Evolutionary conservation across 2,888 invertebrate genomes (phyloP), one percentile per base, ranked within the genome.

Genomic region (Sinodicranocentrus sp.): DNA sequence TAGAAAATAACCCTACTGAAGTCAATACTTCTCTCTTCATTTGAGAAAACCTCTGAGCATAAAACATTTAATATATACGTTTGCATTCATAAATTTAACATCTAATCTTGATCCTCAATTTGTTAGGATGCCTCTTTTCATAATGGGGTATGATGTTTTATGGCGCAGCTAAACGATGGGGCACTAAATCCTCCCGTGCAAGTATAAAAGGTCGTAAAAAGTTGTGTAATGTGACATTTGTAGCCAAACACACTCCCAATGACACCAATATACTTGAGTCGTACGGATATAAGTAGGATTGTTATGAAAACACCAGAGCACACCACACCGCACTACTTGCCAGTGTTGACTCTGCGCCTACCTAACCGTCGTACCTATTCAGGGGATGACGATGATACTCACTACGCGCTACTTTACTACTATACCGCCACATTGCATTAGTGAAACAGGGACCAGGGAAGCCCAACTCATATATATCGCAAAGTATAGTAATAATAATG

Each of bases 151-250:
- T 82, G 75, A 82, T 82, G 75, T 82, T 75, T 82, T 82, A 82
- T 82, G 73, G 82, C 67, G 67, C 82, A 75, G 82, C 82, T 82
- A 82, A 82, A 82, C 82, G 82, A 82, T 82, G 82, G 82, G 82
- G 82, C 82, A 82, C 82, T 82, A 82, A 82, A 82, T 82, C 75
- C 82, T 82, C 82, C 65, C 68, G 75, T 82, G 82, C 67, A 82
- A 73, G 82, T 73, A 82, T 68, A 82, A 61, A 82, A 82, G 82
- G 82, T 82, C 82, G 73, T 82, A 82, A 82, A 82, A 82, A 82
- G 68, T 82, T 82, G 82, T 82, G 82, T 82, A 82, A 82, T 82
- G 82, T 82, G 82, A 82, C 82, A 82, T 82, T 82, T 82, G 82
- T 82, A 82, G 82, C 82, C 82, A 82, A 82, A 82, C 82, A 82